These are phyloP conservation scores for Drosophila formosana DNA, from an alignment of 2,888 invertebrate genomes.

Conservation along the genomic window DNA sequence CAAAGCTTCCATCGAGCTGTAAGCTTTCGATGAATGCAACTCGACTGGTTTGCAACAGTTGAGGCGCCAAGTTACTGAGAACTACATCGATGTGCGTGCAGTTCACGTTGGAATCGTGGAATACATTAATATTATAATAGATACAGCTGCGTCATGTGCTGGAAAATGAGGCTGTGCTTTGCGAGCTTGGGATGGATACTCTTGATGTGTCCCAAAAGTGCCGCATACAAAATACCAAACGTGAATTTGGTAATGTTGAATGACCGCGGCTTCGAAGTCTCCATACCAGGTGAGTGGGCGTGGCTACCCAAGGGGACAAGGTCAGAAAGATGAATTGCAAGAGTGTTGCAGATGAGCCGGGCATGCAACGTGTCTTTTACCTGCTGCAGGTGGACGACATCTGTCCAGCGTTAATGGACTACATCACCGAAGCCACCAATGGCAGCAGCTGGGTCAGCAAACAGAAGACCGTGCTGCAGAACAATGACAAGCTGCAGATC, in stretches of 20 bases:
- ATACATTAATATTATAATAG: conserved; percentile 9
- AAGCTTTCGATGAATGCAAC: conserved; percentile 27
- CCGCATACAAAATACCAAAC: conserved; percentile 64
- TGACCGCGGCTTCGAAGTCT: conserved; percentile 64
- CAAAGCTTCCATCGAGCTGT: conserved; percentile 30
- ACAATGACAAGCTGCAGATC: conserved; percentile 70
- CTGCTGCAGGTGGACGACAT: conserved; percentile 70
- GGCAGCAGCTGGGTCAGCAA: conserved; percentile 64
- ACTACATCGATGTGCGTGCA: background rate
- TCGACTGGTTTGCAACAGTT: conserved; percentile 41
- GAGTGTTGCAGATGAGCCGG: conserved; percentile 65
- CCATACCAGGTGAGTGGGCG: conserved; percentile 63
- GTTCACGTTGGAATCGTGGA: background rate
- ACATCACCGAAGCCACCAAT: conserved; percentile 56
- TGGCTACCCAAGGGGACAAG: background rate
- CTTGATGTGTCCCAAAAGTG: background rate
- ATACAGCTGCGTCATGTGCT: conserved; percentile 51
- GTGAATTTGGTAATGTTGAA: conserved; percentile 55
- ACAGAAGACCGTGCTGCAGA: conserved; percentile 51
- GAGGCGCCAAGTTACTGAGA: conserved; percentile 19
- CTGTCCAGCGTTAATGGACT: conserved; percentile 73
- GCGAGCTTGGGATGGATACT: background rate
- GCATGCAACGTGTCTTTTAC: conserved; percentile 69
- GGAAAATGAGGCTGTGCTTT: conserved; percentile 10
- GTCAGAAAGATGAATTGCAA: conserved; percentile 1